These are phyloP conservation scores for Platorchestia sp. DNA, from an alignment of 1,140 invertebrate species.

Conservation along the genomic window DNA sequence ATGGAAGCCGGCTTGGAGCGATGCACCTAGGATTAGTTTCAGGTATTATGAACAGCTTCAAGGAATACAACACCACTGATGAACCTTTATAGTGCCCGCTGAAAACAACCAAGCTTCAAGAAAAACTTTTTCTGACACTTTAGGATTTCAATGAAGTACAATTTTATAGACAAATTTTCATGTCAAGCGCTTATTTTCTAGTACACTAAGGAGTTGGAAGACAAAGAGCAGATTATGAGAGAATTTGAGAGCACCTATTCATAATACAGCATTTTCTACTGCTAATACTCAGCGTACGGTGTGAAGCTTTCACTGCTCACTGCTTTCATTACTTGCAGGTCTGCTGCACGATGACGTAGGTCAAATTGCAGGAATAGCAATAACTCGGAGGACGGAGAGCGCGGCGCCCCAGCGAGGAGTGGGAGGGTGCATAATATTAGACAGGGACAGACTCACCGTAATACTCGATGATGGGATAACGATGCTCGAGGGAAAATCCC, in stretches of 20 bases:
- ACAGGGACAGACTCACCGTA: conserved; percentile 1
- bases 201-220: not conserved
- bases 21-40: not conserved
- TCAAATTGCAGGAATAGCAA: conserved; percentile 1
- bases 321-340: not conserved
- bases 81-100: too few relatives aligned
- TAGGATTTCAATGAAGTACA: not conserved
- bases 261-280: not conserved
- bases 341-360: not conserved
- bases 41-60: too few relatives aligned
- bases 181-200: not conserved
- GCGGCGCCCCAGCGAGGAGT: not conserved
- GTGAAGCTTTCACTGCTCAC: not conserved
- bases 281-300: not conserved
- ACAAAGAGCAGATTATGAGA: not conserved
- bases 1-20: not conserved
- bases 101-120: not conserved
- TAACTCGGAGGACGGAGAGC: not conserved
- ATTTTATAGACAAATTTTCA: not conserved
- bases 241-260: not conserved
- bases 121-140: not conserved
- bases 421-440: conserved; percentile 44
- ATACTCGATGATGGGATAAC: conserved; percentile 35
- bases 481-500: conserved; percentile 12
- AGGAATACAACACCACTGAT: too few relatives aligned